phyloP scores from a whole-genome alignment of 2,113 vertebrate species.

The Lampris megalopsis region DNA sequence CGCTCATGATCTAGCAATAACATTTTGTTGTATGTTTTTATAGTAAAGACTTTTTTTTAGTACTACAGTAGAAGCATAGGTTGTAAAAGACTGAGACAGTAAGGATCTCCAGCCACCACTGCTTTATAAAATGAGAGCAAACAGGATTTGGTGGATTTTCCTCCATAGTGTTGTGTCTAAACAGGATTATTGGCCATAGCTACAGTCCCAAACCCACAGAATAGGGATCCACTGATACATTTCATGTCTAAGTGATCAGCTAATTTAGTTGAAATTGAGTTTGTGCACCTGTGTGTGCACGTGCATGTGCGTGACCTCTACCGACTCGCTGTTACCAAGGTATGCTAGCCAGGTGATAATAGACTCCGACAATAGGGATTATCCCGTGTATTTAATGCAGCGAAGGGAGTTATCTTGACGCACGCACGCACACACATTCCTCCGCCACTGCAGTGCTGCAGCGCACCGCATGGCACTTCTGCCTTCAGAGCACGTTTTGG shows the following conservation, averaged over 20 bases:
- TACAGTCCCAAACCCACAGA: not conserved
- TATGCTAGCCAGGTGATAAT: constrained; percentile 65
- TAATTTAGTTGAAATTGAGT: constrained; percentile 39
- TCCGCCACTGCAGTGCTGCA: constrained; percentile 57
- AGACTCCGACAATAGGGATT: constrained; percentile 71
- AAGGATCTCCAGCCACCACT: not conserved
- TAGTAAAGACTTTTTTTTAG: no score
- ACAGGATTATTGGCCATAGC: not conserved
- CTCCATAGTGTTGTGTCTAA: not conserved
- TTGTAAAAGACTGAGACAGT: not conserved
- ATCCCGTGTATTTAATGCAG: constrained; percentile 69
- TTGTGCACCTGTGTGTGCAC: constrained; percentile 5
- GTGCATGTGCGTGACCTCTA: constrained; percentile 8
- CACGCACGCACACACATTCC: constrained; percentile 50
- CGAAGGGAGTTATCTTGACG: constrained; percentile 64
- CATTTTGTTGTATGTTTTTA: no score
- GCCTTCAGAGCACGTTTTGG: constrained; percentile 75
- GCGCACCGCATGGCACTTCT: constrained; percentile 60
- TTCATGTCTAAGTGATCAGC: constrained; percentile 28
- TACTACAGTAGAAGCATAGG: not conserved
- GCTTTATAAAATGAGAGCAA: not conserved
- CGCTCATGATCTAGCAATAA: no score
- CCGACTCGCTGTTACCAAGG: constrained; percentile 47
- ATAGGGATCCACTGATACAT: constrained; percentile 19
- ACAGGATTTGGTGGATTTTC: not conserved